Evolutionary conservation across 2,888 invertebrate species (phyloP).

Genomic region (Hermodice carunculata): DNA sequence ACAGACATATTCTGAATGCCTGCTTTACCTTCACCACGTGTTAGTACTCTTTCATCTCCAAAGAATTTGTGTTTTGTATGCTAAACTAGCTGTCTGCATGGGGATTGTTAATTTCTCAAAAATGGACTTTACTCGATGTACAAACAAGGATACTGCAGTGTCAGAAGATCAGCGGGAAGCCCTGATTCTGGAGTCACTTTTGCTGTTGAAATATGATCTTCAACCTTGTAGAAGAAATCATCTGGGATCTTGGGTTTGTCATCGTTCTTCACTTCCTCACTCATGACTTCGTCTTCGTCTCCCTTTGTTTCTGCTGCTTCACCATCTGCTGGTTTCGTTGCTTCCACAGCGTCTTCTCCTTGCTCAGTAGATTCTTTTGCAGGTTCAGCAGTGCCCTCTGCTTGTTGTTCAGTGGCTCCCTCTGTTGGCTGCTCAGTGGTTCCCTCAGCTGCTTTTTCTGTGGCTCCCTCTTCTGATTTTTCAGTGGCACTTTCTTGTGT

Average conservation of each 20-base stretch:
- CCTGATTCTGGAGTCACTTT: slow-evolving; percentile 61
- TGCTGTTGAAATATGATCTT: slow-evolving; percentile 58
- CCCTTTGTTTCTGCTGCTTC: slow-evolving; percentile 18
- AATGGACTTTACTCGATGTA: too few species aligned
- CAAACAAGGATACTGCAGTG: slow-evolving; percentile 60
- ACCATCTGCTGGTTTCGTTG: slow-evolving; percentile 8
- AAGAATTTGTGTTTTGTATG: too few species aligned
- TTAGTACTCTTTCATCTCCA: too few species aligned
- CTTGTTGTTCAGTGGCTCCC: neutral
- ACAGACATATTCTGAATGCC: too few species aligned
- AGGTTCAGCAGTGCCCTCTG: neutral
- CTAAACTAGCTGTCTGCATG: too few species aligned
- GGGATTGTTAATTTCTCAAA: too few species aligned
- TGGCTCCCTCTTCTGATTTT: neutral
- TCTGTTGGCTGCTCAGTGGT: neutral
- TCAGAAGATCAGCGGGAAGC: slow-evolving; percentile 59
- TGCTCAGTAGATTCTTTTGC: neutral
- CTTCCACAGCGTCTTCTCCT: neutral
- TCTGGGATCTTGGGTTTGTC: slow-evolving; percentile 53
- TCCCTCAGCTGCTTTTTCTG: neutral
- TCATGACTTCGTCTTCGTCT: slow-evolving; percentile 36
- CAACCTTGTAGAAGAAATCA: slow-evolving; percentile 64
- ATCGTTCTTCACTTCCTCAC: slow-evolving; percentile 34
- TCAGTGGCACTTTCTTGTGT: neutral
- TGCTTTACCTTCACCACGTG: too few species aligned